Evolutionary conservation across 2,113 vertebrate species (phyloP), one percentile per base, ranked within the genome.

Genomic region (Callopanchax toddi): DNA sequence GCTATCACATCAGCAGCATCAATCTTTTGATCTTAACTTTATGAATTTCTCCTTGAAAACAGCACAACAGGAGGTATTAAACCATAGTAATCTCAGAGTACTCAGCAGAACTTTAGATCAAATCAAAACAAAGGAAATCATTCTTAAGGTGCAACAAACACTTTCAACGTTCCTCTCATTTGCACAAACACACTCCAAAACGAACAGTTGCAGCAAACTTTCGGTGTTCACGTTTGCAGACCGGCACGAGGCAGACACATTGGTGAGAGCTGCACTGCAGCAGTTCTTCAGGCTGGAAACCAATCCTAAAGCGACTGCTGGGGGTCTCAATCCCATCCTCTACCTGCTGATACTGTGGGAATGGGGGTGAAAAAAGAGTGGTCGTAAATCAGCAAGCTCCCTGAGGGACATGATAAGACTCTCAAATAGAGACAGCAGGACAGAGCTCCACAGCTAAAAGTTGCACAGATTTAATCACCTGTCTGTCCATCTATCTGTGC

Each of bases 281-380:
- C 72, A 85, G 82, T 76, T 58, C 85, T 68, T 84, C 78, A 78
- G 71, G 66, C 74, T 71, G 72, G 83, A 69, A 86, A 82, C 72
- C 74, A 89, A 84, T 85, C 69, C 70, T 39, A 56, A 79, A 68
- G 67, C 69, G 69, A 44, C 68, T 84, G 65, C 73, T 78, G 74
- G 71, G 68, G 77, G 65, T 77, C 75, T 71, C 57, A 71, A 62
- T 82, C 67, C 71, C 57, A 69, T 81, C 67, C 72, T 79, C 78
- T 82, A 78, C 84, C 73, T 71, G 78, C 87, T 79, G 78, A 71
- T 83, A 70, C 65, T 48, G 70, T 65, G 43, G 58, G 62, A 72
- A 76, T 51, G 57, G 54, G 69, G 65, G 66, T 78, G 58, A 67
- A 71, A 79, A 64, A 78, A 62, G 59, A 57, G 39, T 16, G 62